Evolutionary conservation across 1,140 invertebrate species (phyloP), one percentile per base, ranked within the genome.

Genomic region (Cotesia vestalis): DNA sequence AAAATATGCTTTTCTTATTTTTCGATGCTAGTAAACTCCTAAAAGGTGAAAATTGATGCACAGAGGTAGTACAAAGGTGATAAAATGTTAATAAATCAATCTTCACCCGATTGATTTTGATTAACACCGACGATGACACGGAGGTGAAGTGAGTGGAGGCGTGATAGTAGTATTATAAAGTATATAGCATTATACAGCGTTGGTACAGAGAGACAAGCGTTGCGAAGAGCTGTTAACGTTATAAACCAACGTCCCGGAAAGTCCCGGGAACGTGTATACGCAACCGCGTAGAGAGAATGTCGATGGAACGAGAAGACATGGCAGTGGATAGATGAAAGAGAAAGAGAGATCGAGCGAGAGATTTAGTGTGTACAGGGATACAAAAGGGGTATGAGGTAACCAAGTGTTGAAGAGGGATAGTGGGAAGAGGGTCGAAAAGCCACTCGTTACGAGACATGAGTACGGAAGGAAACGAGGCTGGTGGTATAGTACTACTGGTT

Each of bases 31-130:
- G 11, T 11, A 46, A 46, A 5, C 40, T 46, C 1, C 40, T 46
- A 57, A 40, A 57, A 38, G 40, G 40, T 4, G 51, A 55, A 55
- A 67, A 12, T n/a, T 38, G 52, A 46, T 46, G 40, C 5, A 46
- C 5, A 46, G 40, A 46, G 40, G 40, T 46, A 59, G 14, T 60
- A 38, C 35, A 36, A 17, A 38, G 57, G 64, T 68, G 71, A 61
- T 73, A 68, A 69, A 73, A 73, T 59, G 51, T 40, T 69, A 62
- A 73, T 73, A 74, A 71, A 74, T 74, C 53, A 71, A 74, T 70
- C 66, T 70, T 67, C 35, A 71, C 59, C 36, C 68, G 69, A 74
- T 71, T 69, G 63, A 67, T 74, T 60, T 67, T 71, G 55, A 74
- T 74, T 71, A 74, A 70, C 69, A 66, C 66, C 52, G 20, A 59